A percentile compares a stretch with the other conserved stretches of the same genome.
These are phyloP conservation scores for Iguana delicatissima DNA, from an alignment of 2,797 vertebrate species.

Conservation along the genomic window DNA sequence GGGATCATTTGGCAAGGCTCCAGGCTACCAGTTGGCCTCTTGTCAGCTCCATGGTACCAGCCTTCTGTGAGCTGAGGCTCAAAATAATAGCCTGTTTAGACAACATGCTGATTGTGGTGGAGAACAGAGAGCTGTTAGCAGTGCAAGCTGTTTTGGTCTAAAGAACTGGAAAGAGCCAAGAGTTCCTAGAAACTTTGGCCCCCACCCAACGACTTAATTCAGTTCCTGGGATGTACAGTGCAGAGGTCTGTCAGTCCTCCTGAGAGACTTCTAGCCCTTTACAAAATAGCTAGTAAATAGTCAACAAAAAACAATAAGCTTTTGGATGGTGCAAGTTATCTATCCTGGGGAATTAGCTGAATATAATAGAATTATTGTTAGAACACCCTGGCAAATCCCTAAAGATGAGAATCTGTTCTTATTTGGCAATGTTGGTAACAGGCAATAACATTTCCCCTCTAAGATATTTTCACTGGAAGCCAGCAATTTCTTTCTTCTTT, in stretches of 20 bases:
- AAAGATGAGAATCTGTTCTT: slow-evolving; percentile 2
- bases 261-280: slow-evolving; percentile 36
- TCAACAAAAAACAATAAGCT: slow-evolving; percentile 37
- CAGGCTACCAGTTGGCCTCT: slow-evolving; percentile 73
- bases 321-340: slow-evolving; percentile 15
- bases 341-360: slow-evolving; percentile 37
- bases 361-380: slow-evolving; percentile 41
- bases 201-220: slow-evolving; percentile 44
- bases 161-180: slow-evolving; percentile 60
- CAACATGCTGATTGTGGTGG: slow-evolving; percentile 69
- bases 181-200: slow-evolving; percentile 60
- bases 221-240: slow-evolving; percentile 40
- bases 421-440: slow-evolving; percentile 6
- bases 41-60: slow-evolving; percentile 73
- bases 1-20: slow-evolving; percentile 69
- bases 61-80: slow-evolving; percentile 45
- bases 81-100: slow-evolving; percentile 72
- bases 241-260: slow-evolving; percentile 31
- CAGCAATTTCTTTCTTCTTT: slow-evolving; percentile 4
- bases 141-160: slow-evolving; percentile 64
- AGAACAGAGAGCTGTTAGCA: slow-evolving; percentile 63
- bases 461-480: slow-evolving; percentile 15
- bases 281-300: slow-evolving; percentile 32
- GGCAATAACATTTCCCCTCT: neutral
- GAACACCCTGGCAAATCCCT: slow-evolving; percentile 14